Base-by-base conservation (phyloP, 1,140 invertebrate species). In the Bombus fervidus region DNA sequence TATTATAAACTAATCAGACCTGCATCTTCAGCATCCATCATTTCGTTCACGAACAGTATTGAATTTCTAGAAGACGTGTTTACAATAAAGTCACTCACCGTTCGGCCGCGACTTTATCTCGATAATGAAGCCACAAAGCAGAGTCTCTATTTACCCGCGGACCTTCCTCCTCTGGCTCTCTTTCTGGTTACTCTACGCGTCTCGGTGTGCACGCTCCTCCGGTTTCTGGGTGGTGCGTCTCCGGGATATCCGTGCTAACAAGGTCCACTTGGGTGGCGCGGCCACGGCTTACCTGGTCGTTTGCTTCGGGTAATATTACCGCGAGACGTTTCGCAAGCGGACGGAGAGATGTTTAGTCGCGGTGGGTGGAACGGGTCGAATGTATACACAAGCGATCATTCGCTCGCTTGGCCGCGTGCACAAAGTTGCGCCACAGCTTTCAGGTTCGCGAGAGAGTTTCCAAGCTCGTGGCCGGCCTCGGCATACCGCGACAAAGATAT, bases 231-330 rank as follows among this genome's bases (percentile, higher is more conserved):
- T 93, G 92, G 92, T 89, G 89, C 82, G 82, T 87, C 86, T 78
- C 80, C 75, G 74, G 71, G 76, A 91, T 91, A 92, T 88, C 86
- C 87, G 87, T 88, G 91, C 91, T 94, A 94, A 94, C 92, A 92
- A 94, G 93, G 91, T 93, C 93, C 92, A 93, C 93, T 93, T 94
- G 93, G 93, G 92, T 94, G 93, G 93, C 87, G 85, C 84, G 80
- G 78, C 80, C 83, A 85, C 62, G 77, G 86, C 87, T 89, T 90
- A 88, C 86, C 83, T 82, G 86, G 87, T 89, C 88, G 82, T 92
- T 91, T 88, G 83, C 89, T 88, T 85, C 87, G 87, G 90, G 85
- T 92, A 92, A 91, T 92, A 92, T 93, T 92, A 91, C 92, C 81
- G 86, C 90, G 86, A 87, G 86, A 91, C 87, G 86, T 90, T 91